These are phyloP conservation scores for Dryoscopus gambensis DNA, from an alignment of 2,113 vertebrate genomes.

Conservation along the genomic window DNA sequence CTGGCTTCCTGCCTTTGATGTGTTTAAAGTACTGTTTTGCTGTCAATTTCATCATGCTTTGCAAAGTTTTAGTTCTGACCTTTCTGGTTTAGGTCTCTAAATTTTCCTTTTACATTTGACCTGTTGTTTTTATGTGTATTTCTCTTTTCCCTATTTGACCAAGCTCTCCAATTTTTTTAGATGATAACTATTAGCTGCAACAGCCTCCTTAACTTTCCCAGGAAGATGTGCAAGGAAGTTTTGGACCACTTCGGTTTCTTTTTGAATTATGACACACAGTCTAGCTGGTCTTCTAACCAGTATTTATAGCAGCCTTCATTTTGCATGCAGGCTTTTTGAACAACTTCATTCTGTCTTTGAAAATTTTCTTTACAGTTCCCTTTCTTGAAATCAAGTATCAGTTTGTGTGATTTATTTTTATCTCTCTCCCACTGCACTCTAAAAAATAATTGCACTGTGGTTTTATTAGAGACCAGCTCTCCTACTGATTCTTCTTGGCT, in stretches of 20 bases:
- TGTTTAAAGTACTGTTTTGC: neutral
- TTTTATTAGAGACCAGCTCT: neutral
- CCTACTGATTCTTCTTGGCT: neutral
- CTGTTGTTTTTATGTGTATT: neutral
- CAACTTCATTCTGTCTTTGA: neutral
- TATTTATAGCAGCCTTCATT: neutral
- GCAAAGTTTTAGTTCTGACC: neutral
- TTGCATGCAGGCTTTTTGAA: neutral
- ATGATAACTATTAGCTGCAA: neutral
- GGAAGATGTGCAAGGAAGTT: neutral
- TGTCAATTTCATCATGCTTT: neutral
- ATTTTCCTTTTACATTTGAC: neutral
- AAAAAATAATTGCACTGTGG: neutral
- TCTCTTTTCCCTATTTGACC: neutral
- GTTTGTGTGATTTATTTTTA: neutral
- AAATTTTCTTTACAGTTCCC: neutral
- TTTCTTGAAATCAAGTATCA: neutral
- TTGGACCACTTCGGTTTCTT: neutral
- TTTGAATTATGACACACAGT: neutral
- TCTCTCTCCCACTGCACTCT: neutral
- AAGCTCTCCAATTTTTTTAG: neutral
- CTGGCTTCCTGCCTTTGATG: neutral
- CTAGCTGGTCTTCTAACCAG: neutral
- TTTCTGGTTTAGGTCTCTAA: neutral
- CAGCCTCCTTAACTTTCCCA: neutral